phyloP scores from a whole-genome alignment of 2,888 invertebrate species.

The Erebia ligea region DNA sequence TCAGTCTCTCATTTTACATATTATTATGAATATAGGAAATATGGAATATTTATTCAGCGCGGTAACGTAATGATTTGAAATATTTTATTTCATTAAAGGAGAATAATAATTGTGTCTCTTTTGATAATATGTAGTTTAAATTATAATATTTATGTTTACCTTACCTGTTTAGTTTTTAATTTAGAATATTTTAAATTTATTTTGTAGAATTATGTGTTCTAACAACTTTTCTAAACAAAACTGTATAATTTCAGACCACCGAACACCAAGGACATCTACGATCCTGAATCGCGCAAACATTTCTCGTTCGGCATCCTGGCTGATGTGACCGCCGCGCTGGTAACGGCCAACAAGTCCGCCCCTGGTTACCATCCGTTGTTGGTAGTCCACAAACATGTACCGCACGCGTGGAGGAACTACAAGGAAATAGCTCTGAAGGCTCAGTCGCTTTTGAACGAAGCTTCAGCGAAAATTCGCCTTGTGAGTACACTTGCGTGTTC shows the following conservation, averaged over 20 bases:
- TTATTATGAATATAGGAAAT: no score
- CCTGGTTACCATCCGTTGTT: background rate
- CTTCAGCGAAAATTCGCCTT: background rate
- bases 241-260: conserved; percentile 4
- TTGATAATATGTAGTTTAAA: no score
- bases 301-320: conserved; percentile 10
- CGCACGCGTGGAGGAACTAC: conserved; percentile 13
- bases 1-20: no score
- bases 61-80: no score
- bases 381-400: background rate
- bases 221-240: no score
- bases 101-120: no score
- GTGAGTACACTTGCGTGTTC: background rate
- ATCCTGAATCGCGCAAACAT: background rate
- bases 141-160: no score
- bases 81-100: no score
- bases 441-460: background rate
- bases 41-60: no score
- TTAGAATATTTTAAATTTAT: no score
- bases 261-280: background rate
- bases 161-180: no score
- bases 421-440: background rate
- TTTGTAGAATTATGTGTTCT: no score
- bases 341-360: background rate
- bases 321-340: background rate